Evolutionary conservation across 2,888 invertebrate species (phyloP).

Genomic region (Ariolimax columbianus): DNA sequence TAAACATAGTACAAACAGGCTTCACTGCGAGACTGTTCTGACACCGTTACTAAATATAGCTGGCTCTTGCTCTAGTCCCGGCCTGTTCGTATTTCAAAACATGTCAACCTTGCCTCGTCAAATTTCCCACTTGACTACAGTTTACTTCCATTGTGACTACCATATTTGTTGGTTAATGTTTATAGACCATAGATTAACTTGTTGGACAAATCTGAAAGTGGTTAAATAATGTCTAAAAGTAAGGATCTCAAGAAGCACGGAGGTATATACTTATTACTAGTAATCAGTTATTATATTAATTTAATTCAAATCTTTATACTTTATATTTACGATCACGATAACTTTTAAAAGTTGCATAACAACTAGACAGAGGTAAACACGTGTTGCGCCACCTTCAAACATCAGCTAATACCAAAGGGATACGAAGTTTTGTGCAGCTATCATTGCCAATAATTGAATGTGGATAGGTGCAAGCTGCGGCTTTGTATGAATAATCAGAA

Average conservation of each 20-base stretch:
- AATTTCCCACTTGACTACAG: conserved; percentile 29
- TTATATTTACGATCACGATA: no score
- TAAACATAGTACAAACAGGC: no score
- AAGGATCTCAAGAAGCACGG: conserved; percentile 27
- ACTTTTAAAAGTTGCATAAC: no score
- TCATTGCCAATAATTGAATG: no score
- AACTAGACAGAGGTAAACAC: no score
- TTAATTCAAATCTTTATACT: no score
- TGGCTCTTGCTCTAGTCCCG: background rate
- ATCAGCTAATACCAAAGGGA: no score
- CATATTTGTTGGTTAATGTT: conserved; percentile 41
- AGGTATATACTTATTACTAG: background rate
- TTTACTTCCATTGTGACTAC: conserved; percentile 26
- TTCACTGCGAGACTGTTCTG: background rate
- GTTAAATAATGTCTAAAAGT: conserved; percentile 45
- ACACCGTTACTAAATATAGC: conserved; percentile 28
- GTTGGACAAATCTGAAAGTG: conserved; percentile 36
- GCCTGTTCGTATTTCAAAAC: conserved; percentile 33
- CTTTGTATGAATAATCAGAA: no score
- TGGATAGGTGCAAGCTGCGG: no score
- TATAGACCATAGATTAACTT: conserved; percentile 18
- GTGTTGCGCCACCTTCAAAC: no score
- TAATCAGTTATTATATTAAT: no score
- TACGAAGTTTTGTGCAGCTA: no score
- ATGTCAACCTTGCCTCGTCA: conserved; percentile 31